phyloP scores from a whole-genome alignment of 2,113 vertebrate genomes.

The Lamprotornis superbus region DNA sequence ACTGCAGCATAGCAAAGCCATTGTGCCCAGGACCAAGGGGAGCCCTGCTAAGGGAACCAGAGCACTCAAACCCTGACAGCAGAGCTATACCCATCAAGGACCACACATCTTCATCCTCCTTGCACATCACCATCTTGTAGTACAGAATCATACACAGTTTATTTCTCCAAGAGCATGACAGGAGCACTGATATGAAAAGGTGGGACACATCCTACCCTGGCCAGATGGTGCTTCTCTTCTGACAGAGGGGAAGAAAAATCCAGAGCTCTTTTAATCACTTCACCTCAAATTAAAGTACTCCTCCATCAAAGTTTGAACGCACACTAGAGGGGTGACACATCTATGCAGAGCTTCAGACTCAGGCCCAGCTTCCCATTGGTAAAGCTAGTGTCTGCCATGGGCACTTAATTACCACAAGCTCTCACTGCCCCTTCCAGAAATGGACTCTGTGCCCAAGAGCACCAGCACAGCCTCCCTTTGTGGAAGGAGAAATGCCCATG shows the following conservation, averaged over 20 bases:
- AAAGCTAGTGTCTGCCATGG: rapidly evolving
- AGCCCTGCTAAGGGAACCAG: neutral
- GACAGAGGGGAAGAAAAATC: neutral
- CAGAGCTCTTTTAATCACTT: neutral
- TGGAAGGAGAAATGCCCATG: neutral
- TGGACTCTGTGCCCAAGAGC: neutral
- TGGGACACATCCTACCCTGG: neutral
- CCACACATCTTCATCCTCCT: neutral
- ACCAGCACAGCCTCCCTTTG: neutral
- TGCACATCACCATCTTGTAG: neutral
- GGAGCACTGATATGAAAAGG: neutral
- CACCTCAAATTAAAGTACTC: neutral
- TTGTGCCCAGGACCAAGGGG: neutral
- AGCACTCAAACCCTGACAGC: neutral
- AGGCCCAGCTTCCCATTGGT: neutral
- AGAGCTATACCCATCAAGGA: neutral
- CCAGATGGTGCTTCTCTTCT: neutral
- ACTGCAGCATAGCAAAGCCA: neutral
- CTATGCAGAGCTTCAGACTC: neutral
- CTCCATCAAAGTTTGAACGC: neutral
- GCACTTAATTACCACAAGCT: neutral
- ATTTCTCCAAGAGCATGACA: neutral
- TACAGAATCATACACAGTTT: neutral
- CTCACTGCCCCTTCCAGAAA: neutral
- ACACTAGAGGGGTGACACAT: neutral